A percentile compares a stretch with the other conserved stretches of the same genome.
Conservation (phyloP, 2,888 invertebrate genomes). For the Sympetrum striolatum region DNA sequence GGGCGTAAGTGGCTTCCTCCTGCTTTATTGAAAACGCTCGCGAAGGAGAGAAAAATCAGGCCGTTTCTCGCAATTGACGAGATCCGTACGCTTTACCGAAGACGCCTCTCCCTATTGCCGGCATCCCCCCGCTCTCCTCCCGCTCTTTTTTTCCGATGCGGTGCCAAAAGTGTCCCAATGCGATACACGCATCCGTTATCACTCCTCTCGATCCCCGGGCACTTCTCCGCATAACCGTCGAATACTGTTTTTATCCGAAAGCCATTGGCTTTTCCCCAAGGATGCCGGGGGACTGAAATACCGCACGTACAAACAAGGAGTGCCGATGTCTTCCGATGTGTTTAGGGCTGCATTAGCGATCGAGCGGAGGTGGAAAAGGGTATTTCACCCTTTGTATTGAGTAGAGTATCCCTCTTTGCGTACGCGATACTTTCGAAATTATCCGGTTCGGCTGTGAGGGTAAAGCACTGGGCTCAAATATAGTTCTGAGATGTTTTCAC, state of each 20-base stretch:
- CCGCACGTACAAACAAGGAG: constrained; percentile 5
- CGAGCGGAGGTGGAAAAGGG: not conserved
- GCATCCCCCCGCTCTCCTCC: not conserved
- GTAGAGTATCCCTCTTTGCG: not conserved
- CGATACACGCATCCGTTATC: constrained; percentile 17
- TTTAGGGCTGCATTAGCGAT: constrained; percentile 5
- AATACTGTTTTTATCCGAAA: constrained; percentile 18
- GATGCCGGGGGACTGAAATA: constrained; percentile 21
- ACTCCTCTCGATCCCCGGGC: not conserved
- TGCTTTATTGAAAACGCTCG: constrained; percentile 26
- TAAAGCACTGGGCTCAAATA: not conserved
- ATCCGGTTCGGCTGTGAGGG: not conserved
- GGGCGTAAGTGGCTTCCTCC: constrained; percentile 22
- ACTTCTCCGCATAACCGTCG: not conserved
- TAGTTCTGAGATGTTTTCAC: not conserved
- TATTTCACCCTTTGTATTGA: not conserved
- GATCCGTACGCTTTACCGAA: not conserved
- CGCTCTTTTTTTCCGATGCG: not conserved
- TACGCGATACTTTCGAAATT: not conserved
- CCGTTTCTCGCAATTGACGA: constrained; percentile 4
- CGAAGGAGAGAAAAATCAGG: not conserved
- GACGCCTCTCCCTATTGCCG: not conserved
- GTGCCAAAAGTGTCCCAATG: constrained; percentile 35
- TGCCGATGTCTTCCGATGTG: constrained; percentile 11
- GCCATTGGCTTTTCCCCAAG: constrained; percentile 28